Conservation (phyloP, 2,113 vertebrate genomes). For the Ondatra zibethicus region DNA sequence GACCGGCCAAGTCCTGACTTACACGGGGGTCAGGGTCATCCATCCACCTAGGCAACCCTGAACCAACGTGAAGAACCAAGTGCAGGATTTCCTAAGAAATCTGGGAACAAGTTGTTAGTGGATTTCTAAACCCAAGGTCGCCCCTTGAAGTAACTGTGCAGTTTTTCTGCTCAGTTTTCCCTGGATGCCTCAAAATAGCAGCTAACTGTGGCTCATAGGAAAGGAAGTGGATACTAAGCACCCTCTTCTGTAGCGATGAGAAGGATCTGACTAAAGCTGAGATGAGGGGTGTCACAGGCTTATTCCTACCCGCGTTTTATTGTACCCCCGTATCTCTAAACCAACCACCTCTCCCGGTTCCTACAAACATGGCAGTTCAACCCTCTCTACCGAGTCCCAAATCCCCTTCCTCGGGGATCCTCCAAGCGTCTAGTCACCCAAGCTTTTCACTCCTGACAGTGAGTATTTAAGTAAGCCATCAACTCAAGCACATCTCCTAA, state of each 20-base stretch:
- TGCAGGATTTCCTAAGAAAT: background rate
- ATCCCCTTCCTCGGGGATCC: background rate
- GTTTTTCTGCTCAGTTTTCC: conserved; percentile 15
- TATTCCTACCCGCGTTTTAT: background rate
- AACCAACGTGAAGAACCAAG: background rate
- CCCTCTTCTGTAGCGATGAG: background rate
- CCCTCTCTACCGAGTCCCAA: background rate
- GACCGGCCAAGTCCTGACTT: background rate
- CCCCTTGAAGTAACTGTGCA: background rate
- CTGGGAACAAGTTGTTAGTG: background rate
- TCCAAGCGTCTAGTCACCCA: background rate
- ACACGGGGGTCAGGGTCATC: background rate
- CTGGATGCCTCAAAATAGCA: conserved; percentile 64
- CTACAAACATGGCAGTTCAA: background rate
- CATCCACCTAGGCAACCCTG: background rate
- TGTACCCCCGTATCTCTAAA: background rate
- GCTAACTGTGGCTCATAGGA: conserved; percentile 57
- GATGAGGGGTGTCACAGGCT: accelerated
- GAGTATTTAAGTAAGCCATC: background rate
- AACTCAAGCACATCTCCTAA: background rate
- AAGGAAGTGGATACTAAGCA: background rate
- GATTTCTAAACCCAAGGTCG: background rate
- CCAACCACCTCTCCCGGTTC: background rate
- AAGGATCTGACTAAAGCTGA: background rate
- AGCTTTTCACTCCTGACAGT: background rate